Conservation (phyloP, 2,113 vertebrate genomes). For the Elephantulus edwardii region DNA sequence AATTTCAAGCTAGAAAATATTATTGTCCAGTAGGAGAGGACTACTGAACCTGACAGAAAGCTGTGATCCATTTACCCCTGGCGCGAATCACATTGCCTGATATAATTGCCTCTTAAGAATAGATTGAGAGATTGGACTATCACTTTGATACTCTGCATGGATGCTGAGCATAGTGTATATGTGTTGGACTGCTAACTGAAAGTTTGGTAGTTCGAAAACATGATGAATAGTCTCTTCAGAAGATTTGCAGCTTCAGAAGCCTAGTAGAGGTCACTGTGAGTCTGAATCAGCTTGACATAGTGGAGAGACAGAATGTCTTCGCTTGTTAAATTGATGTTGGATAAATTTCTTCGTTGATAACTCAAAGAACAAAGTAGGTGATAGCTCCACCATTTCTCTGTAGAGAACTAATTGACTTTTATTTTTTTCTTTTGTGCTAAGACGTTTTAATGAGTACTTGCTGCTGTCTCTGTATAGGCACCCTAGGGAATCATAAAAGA, state of each 20-base stretch:
- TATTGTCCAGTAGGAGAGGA: not conserved
- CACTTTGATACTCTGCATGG: not conserved
- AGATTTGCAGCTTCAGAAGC: too few relatives aligned
- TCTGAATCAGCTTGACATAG: too few relatives aligned
- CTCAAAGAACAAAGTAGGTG: conserved; percentile 16
- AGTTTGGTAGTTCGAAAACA: too few relatives aligned
- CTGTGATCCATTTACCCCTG: not conserved
- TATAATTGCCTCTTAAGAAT: conserved; percentile 45
- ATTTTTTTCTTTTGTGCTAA: not conserved
- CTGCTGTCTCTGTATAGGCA: not conserved
- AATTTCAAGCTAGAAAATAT: conserved; percentile 30
- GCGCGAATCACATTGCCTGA: conserved; percentile 56
- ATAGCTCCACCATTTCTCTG: not conserved
- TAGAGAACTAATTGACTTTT: conserved; percentile 2
- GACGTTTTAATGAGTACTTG: not conserved
- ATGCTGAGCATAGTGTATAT: not conserved
- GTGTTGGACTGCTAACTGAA: too few relatives aligned
- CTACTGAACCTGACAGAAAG: not conserved
- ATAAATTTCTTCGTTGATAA: conserved; percentile 30
- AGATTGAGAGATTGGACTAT: conserved; percentile 54
- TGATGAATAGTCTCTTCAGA: too few relatives aligned
- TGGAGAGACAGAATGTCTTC: not conserved
- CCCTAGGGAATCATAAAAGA: conserved; percentile 2
- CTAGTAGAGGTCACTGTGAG: too few relatives aligned
- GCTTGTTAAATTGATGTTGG: not conserved